Evolutionary conservation across 2,888 invertebrate genomes (phyloP), one percentile per base, ranked within the genome.

Genomic region (Antheraea assamensis): DNA sequence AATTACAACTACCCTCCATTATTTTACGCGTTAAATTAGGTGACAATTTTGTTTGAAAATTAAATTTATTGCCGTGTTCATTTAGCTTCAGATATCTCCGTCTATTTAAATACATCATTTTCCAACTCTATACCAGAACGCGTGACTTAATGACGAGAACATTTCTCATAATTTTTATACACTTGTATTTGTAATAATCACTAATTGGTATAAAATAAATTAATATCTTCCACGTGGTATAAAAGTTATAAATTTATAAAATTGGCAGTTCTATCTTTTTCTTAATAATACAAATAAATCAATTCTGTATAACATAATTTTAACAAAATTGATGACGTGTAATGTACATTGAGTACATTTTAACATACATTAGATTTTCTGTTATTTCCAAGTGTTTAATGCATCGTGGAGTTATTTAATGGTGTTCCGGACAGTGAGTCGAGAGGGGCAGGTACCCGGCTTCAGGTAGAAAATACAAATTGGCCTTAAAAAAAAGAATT

Each of bases 391-490:
- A 84, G 78, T 79, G 84, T 88, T 90, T 90, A 91, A 90, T 90
- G 90, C 86, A 86, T 85, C 87, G 88, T 85, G 85, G 88, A 89
- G 87, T 87, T 85, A 85, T 83, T 90, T 92, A 93, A 93, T 92
- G 88, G 88, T 88, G 91, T 93, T 93, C 92, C 90, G 92, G 90
- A 90, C 90, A 90, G 88, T 88, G 88, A 85, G 84, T 86, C 87
- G 83, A 82, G 85, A 85, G 85, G 85, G 84, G 86, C 92, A 92
- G 92, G 92, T 92, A 92, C 85, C 85, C 78, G 80, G 76, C 74
- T 81, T 83, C 91, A 91, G 92, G 92, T 91, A 92, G 88, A 89
- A 82, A 86, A 85, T 84, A 84, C 85, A 85, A 85, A 82, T 35
- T 35, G 31, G 17, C 21, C 10, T 68, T 68, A 87, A 86, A 87